Base-by-base conservation (phyloP, 2,113 vertebrate species). In the Syngnathus typhle region DNA sequence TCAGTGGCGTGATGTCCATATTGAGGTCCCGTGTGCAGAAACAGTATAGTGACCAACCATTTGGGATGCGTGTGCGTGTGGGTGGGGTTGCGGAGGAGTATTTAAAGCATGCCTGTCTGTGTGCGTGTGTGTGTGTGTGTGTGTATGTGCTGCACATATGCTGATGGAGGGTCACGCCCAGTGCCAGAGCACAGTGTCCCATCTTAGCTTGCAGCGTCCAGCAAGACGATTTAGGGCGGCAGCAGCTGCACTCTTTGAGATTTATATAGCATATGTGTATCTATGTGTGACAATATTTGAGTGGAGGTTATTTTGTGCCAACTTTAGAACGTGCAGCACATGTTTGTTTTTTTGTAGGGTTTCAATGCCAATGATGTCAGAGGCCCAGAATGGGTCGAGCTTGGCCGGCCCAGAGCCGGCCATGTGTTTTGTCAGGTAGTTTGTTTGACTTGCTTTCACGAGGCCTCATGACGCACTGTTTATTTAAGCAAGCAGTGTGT, bases 1-100 rank as follows among this genome's bases (percentile, higher is more conserved):
- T 92, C 77, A 11, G 27, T 84, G 79, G 82, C 68, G 83, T 72
- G 70, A 80, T 87, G 80, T 82, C 87, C 80, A 87, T 89, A 89
- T 86, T 84, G 75, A 90, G 86, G 79, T 73, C 82, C 83, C 74
- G 74, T 76, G 82, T 85, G 71, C 81, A 76, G 77, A 58, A 58
- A 79, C 78, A 69, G 59, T 71, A 63, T 71, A 69, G 82, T 78
- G 70, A 80, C 72, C 82, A 68, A 67, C 38, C 70, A 36, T 61
- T 46, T 63, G 59, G 72, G 69, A 74, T 67, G 39, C 13, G 2
- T 62, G 60, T 7, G n/a, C 7, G 39, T 71, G 68, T 55, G 88
- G 90, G 87, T 81, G 86, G 87, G 88, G 84, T 84, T 27, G 74
- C 63, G 36, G 68, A 15, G 79, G 80, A 75, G 83, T 88, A 87